A percentile compares a stretch with the other conserved stretches of the same genome.
Evolutionary conservation across 2,888 invertebrate species (phyloP).

Genomic region (Catocala sponsa): DNA sequence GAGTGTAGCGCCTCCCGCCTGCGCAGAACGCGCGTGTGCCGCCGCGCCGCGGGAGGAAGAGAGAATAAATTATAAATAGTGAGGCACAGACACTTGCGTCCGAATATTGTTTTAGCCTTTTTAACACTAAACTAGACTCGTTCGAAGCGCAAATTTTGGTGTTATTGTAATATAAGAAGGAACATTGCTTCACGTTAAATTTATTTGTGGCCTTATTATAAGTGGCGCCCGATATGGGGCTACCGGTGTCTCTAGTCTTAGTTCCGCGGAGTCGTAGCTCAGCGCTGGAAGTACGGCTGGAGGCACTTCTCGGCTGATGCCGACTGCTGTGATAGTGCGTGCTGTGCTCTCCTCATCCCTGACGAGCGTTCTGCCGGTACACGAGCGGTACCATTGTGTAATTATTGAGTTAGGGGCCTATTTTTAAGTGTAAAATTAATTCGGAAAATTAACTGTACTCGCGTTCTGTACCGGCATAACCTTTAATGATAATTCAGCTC

Average conservation of each 20-base stretch:
- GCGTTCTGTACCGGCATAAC: conserved; percentile 67
- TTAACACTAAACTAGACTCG: conserved; percentile 56
- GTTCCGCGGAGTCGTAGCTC: conserved; percentile 26
- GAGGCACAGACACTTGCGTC: conserved; percentile 76
- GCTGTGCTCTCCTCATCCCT: conserved; percentile 80
- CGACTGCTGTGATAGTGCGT: conserved; percentile 85
- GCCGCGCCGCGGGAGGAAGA: conserved; percentile 9
- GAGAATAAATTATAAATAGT: conserved; percentile 37
- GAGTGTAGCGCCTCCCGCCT: conserved; percentile 22
- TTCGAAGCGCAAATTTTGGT: conserved; percentile 72
- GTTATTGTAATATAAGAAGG: conserved; percentile 65
- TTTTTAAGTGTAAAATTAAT: conserved; percentile 69
- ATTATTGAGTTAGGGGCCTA: conserved; percentile 73
- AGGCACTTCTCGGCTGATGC: conserved; percentile 66
- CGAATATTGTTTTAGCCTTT: conserved; percentile 66
- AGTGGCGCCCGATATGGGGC: conserved; percentile 77
- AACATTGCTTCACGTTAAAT: conserved; percentile 78
- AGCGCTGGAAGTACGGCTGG: conserved; percentile 50
- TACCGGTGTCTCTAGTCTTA: conserved; percentile 62
- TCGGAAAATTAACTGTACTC: conserved; percentile 56
- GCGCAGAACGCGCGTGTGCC: too few relatives aligned
- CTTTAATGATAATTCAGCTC: conserved; percentile 52
- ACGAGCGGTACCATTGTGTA: conserved; percentile 50
- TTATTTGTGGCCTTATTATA: conserved; percentile 86
- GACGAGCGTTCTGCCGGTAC: conserved; percentile 64